Base-by-base conservation (phyloP, 2,113 vertebrate species). In the Chrysochloris asiatica region DNA sequence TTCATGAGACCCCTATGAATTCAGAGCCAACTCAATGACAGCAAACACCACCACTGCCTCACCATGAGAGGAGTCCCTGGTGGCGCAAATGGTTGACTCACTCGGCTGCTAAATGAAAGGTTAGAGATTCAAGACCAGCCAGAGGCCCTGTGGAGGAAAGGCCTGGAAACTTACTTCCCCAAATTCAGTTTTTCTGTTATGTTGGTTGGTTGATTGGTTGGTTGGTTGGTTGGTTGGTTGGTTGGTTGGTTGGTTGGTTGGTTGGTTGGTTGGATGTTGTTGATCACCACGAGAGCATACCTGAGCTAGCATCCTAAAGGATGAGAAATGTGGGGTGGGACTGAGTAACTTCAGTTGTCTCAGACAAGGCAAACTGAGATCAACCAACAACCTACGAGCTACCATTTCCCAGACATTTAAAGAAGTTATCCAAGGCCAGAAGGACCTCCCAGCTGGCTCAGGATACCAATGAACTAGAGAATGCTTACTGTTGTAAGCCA, bases 341-440 rank as follows among this genome's bases (percentile, higher is more conserved):
- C 30, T 0, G 3, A 3, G 19, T 0, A 2, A 1, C 16, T 30
- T 8, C 41, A 16, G 2, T 7, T 33, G 26, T 73, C 38, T 61
- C 56, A 67, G 56, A 75, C 0, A 4, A 76, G 41, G 83, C 26
- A 67, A 65, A 33, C 63, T 36, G 52, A 86, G 59, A 56, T 91
- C 84, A 47, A 14, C 33, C 75, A 11, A 48, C 2, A n/a, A n/a
- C n/a, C n/a, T n/a, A n/a, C n/a, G n/a, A 52, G 67, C 19, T 11
- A n/a, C 12, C 52, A 47, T 14, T 13, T 16, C n/a, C 61, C 21
- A 82, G 48, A 56, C 38, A 50, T 4, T 43, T 6, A 8, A 36
- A 24, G 54, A 82, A 9, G 73, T 75, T 50, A 78, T 45, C 56
- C n/a, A 50, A 81, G 52, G n/a, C n/a, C 52, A 28, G 50, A 28